Evolutionary conservation across 2,113 vertebrate species (phyloP).

Genomic region (Gymnobelideus leadbeateri): DNA sequence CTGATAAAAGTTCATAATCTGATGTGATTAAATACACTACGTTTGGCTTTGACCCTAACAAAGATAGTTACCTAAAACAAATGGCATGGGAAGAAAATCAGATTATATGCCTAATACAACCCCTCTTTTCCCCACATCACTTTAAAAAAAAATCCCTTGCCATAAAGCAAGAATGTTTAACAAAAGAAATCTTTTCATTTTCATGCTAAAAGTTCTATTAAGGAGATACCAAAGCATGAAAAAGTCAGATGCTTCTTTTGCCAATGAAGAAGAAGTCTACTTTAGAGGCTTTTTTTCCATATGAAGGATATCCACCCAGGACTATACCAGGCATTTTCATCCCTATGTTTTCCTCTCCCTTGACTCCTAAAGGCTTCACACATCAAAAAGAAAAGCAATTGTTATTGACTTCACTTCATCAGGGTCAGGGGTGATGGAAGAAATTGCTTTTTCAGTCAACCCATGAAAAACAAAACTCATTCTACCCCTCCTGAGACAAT

Average conservation of each 20-base stretch:
- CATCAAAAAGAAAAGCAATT: not conserved
- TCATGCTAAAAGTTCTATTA: not conserved
- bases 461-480: not conserved
- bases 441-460: not conserved
- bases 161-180: not conserved
- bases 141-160: not conserved
- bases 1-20: not conserved
- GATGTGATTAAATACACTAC: not conserved
- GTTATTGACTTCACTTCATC: not conserved
- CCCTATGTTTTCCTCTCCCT: not conserved
- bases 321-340: not conserved
- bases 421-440: not conserved
- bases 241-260: not conserved
- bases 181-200: not conserved
- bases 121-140: not conserved
- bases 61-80: not conserved
- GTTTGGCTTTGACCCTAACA: not conserved
- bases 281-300: fast-evolving
- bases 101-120: not conserved
- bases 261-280: not conserved
- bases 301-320: not conserved
- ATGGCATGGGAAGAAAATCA: not conserved
- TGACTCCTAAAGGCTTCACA: not conserved
- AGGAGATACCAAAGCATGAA: no score
- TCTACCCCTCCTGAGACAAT: not conserved